Base-by-base conservation (phyloP, 92 coral and sea anemone species). In the Desmophyllum pertusum region DNA sequence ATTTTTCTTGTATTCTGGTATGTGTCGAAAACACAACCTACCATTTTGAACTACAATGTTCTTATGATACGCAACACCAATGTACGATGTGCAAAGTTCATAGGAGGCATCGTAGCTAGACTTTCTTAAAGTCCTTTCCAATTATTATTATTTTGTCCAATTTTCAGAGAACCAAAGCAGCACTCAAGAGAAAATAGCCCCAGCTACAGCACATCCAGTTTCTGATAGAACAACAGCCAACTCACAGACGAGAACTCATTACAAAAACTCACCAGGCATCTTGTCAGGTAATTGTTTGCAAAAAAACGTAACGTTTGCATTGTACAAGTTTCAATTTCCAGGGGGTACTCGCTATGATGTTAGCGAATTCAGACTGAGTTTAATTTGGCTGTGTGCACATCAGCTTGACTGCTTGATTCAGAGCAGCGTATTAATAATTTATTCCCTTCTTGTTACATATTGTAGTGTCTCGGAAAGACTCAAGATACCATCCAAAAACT, bases 151-250 rank as follows among this genome's bases (percentile, higher is more conserved):
- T 23, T 51, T 69, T 5, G n/a, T n/a, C 72, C 29, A 17, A 70
- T 27, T 88, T 41, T 7, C 65, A 96, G 99, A 87, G 76, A 94
- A 97, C 83, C 95, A 93, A 51, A 92, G 97, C 79, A 89, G 87
- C 74, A 82, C 91, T 8, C 86, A 84, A 31, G 99, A 97, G 81
- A 89, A 88, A 67, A 94, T 94, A 27, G 91, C 97, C 14, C n/a
- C 99, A 97, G 70, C 70, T 97, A 31, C 98, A 91, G 53, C 95
- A 94, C 84, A 94, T 97, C 55, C 99, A 97, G 89, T 94, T 81
- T 66, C 70, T 94, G 52, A 78, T 97, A 36, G 98, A 97, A 45
- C 85, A 90, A 21, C 92, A 94, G 31, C 98, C 98, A 1, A 80
- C 80, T 15, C 95, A 92, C 50, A 88, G 99, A 71, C 91, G 91